Percentiles rank a stretch among this genome's conserved stretches.
These are phyloP conservation scores for Mnemiopsis leidyi DNA, from an alignment of 37 sponge, comb jelly and placozoan genomes.

Conservation along the genomic window DNA sequence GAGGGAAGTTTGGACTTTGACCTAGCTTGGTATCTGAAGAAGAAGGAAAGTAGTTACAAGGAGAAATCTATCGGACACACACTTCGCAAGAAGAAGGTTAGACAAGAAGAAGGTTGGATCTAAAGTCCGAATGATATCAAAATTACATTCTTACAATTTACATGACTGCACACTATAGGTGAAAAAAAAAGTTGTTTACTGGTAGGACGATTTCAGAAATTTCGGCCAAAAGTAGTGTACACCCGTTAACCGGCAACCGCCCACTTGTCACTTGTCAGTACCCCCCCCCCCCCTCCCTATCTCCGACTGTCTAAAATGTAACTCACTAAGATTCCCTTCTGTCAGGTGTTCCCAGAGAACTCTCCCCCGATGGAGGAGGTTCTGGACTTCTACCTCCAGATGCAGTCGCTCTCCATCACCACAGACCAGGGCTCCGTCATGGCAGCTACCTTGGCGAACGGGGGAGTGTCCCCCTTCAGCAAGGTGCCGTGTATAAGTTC, in stretches of 20 bases:
- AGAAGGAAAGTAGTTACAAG: background rate
- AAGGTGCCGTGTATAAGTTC: constrained; percentile 35
- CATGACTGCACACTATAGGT: too few relatives aligned
- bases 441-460: constrained; percentile 88
- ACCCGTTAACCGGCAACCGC: too few relatives aligned
- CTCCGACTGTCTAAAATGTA: background rate
- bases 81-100: background rate
- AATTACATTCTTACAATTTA: too few relatives aligned
- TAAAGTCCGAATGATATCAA: too few relatives aligned
- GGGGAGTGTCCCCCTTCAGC: constrained; percentile 79
- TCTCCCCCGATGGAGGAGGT: constrained; percentile 24
- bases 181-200: too few relatives aligned
- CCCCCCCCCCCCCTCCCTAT: background rate
- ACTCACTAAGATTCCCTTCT: too few relatives aligned
- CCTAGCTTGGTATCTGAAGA: background rate
- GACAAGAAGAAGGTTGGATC: background rate
- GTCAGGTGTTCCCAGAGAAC: background rate
- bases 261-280: too few relatives aligned
- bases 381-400: constrained; percentile 29
- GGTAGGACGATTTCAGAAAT: too few relatives aligned
- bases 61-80: constrained; percentile 23
- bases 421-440: constrained; percentile 74
- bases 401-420: background rate
- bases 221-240: too few relatives aligned
- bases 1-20: constrained; percentile 9